Conservation (phyloP, 1,140 invertebrate species). For the Prorops nasuta region DNA sequence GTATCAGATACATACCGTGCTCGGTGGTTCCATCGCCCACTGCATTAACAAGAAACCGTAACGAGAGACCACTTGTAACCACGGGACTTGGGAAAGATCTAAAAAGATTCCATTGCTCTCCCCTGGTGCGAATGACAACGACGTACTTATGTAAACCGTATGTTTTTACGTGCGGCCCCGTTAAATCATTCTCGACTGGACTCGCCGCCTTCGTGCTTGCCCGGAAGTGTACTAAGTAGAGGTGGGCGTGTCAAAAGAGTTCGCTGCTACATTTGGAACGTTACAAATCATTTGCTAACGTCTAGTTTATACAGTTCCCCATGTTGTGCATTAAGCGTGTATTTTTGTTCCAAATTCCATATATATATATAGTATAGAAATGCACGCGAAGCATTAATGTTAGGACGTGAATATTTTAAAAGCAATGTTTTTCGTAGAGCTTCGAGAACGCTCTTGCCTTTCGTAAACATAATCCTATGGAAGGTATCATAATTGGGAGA, state of each 20-base stretch:
- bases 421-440: too few species aligned
- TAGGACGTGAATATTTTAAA: too few species aligned
- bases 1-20: too few species aligned
- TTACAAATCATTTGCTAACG: slow-evolving; percentile 35
- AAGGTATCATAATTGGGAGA: too few species aligned
- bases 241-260: slow-evolving; percentile 18
- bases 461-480: too few species aligned
- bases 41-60: slow-evolving; percentile 27
- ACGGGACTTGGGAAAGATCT: slow-evolving; percentile 3
- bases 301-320: too few species aligned
- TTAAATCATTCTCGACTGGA: slow-evolving; percentile 37
- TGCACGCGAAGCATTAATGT: too few species aligned
- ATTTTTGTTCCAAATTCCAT: too few species aligned
- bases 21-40: slow-evolving; percentile 11
- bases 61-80: slow-evolving; percentile 21
- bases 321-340: too few species aligned
- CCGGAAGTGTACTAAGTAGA: slow-evolving; percentile 32
- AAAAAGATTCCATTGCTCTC: slow-evolving; percentile 21
- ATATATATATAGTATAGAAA: too few species aligned
- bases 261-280: slow-evolving; percentile 25
- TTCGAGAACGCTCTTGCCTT: too few species aligned
- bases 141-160: slow-evolving; percentile 39
- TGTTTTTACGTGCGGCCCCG: slow-evolving; percentile 26
- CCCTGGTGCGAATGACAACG: slow-evolving; percentile 31
- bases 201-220: slow-evolving; percentile 22